Base-by-base conservation (phyloP, 2,797 vertebrate species). In the Pangasius larnaudii region DNA sequence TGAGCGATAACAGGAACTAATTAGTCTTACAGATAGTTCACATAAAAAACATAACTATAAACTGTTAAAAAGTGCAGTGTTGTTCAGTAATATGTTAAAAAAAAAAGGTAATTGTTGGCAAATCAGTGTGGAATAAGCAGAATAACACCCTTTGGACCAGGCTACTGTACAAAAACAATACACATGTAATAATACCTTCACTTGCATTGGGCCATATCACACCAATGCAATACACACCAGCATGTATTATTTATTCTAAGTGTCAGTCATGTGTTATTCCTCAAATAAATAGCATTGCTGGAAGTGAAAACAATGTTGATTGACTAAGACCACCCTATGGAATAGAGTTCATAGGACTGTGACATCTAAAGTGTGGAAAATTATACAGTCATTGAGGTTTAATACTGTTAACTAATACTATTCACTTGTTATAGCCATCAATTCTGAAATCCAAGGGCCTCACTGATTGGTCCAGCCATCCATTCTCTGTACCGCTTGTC, bases 301-400 rank as follows among this genome's bases (percentile, higher is more conserved):
- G 53, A 88, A 84, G 61, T 78, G 85, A 90, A 88, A 58, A 86
- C 61, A 79, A 69, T 59, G 33, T 87, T 90, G 88, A 91, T 87
- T 42, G 42, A 42, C 42, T 42, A 42, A 42, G 56, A 87, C 36
- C 42, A 63, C 71, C 27, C 74, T 85, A 84, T 63, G 80, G 74
- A 86, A 86, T 78, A 58, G 46, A 71, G 63, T 79, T 87, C 81
- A 87, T 87, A 87, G 56, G 49, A 88, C 67, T 78, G 88, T 88
- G 90, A 89, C 69, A 90, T 90, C 77, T 89, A 87, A 82, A 83
- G 82, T 87, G 79, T 56, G 39, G 33, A 69, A 89, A 22, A 71
- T 42, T 7, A 36, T 89, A 82, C 59, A 88, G 83, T 83, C 85
- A 63, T 87, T 78, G n/a, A 89, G 78, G 89, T 85, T 90, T 90